Conservation (phyloP, 2,888 invertebrate species). For the Drepana falcataria region DNA sequence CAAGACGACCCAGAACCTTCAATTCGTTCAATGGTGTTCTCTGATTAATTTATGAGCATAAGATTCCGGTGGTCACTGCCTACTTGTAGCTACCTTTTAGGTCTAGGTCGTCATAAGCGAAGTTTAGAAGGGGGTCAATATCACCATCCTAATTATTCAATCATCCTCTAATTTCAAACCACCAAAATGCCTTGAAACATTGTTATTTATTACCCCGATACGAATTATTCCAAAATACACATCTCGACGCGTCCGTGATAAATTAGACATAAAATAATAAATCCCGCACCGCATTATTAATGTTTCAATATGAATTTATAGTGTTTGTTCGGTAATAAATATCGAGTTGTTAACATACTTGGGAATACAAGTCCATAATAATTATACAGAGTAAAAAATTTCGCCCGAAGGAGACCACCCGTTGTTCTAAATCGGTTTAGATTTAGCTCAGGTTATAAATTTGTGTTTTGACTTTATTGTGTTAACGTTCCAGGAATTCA, state of each 20-base stretch:
- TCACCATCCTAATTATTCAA: slow-evolving; percentile 26
- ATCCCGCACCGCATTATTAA: slow-evolving; percentile 39
- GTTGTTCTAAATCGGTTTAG: slow-evolving; percentile 16
- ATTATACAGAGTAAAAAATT: slow-evolving; percentile 30
- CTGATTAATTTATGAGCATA: no score
- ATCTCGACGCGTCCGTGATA: slow-evolving; percentile 22
- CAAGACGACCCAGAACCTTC: no score
- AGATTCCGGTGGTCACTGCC: no score
- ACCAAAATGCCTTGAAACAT: slow-evolving; percentile 29
- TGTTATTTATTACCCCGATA: slow-evolving; percentile 29
- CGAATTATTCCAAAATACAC: slow-evolving; percentile 21
- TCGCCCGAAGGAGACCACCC: slow-evolving; percentile 41
- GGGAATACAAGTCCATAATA: slow-evolving; percentile 33
- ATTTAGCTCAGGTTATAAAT: slow-evolving; percentile 13
- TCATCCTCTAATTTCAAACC: slow-evolving; percentile 28
- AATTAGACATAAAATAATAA: slow-evolving; percentile 22
- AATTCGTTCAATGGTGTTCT: no score
- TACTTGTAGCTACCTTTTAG: no score
- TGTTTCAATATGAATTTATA: slow-evolving; percentile 51
- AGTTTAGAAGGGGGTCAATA: no score
- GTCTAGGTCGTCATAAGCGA: no score
- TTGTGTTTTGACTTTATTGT: slow-evolving; percentile 2
- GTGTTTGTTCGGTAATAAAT: slow-evolving; percentile 50
- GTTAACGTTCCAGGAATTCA: not conserved
- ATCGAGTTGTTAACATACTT: slow-evolving; percentile 39